A percentile compares a stretch with the other conserved stretches of the same genome.
phyloP scores from a whole-genome alignment of 2,113 vertebrate genomes.

The Piaya cayana region DNA sequence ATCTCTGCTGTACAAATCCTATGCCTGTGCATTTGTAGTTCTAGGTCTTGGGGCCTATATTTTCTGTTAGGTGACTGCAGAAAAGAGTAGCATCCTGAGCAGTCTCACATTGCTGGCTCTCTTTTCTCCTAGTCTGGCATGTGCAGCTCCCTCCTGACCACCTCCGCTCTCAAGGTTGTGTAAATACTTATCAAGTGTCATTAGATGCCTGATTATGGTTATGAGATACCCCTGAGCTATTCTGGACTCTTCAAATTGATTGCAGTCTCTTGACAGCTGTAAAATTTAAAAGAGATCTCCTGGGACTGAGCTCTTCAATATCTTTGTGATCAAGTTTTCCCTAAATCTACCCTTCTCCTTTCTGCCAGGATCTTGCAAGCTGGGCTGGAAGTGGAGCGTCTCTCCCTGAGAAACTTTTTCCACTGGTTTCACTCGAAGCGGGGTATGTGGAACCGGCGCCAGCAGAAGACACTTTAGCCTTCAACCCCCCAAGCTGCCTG shows the following conservation, averaged over 20 bases:
- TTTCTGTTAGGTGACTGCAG: not conserved
- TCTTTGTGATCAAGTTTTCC: not conserved
- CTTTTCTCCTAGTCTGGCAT: not conserved
- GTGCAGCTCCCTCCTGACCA: not conserved
- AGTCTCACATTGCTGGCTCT: not conserved
- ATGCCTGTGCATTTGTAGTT: not conserved
- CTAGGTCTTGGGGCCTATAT: not conserved
- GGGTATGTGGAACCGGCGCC: conserved; percentile 93
- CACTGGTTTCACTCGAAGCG: conserved; percentile 93
- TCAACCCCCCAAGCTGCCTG: not conserved
- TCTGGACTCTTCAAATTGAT: not conserved
- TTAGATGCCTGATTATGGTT: not conserved
- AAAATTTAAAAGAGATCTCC: not conserved
- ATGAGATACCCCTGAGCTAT: not conserved
- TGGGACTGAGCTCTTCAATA: not conserved
- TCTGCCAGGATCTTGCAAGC: conserved; percentile 84
- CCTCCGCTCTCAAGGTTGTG: not conserved
- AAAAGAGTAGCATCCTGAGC: not conserved
- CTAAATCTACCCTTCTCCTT: not conserved
- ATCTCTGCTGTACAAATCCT: not conserved
- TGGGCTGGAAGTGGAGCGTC: conserved; percentile 92
- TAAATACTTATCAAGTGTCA: not conserved
- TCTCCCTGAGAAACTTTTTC: conserved; percentile 91
- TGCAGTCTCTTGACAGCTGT: not conserved
- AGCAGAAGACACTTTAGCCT: conserved; percentile 45